Conservation (phyloP, 2,888 invertebrate genomes). For the Strigamia maritima region DNA sequence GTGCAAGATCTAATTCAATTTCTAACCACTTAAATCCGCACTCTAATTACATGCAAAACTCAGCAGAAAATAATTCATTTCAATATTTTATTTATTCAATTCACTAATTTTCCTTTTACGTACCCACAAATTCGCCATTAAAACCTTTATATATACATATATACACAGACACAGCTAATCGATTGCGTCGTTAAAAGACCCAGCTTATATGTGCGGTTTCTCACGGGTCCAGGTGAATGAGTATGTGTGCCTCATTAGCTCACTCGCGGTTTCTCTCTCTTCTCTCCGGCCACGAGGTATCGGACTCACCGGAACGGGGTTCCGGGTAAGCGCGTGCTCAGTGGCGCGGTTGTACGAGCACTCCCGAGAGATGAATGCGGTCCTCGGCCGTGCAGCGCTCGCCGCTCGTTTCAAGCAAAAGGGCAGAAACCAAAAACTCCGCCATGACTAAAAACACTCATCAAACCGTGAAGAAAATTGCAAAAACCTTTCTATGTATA, state of each 20-base stretch:
- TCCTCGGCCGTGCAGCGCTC: slow-evolving; percentile 1
- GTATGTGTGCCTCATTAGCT: slow-evolving; percentile 4
- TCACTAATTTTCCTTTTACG: too few relatives aligned
- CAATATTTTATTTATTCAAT: too few relatives aligned
- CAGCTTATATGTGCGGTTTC: slow-evolving; percentile 16
- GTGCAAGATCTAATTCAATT: too few relatives aligned
- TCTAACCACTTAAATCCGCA: too few relatives aligned
- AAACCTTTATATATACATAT: too few relatives aligned
- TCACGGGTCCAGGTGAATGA: slow-evolving; percentile 16
- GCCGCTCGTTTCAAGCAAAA: background rate
- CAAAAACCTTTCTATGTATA: too few relatives aligned
- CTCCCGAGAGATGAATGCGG: slow-evolving; percentile 33
- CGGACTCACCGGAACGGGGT: slow-evolving; percentile 15
- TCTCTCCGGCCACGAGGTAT: slow-evolving; percentile 4
- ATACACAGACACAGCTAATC: background rate
- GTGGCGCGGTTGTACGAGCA: slow-evolving; percentile 19
- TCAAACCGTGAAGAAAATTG: background rate
- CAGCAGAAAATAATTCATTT: too few relatives aligned
- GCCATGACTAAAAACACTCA: background rate
- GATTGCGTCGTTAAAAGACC: background rate
- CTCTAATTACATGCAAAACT: too few relatives aligned
- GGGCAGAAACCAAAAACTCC: slow-evolving; percentile 11
- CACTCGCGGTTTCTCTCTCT: slow-evolving; percentile 16
- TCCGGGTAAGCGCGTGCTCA: slow-evolving; percentile 33
- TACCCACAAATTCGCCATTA: background rate